Percentiles rank a stretch among this genome's conserved stretches.
phyloP scores from a whole-genome alignment of 2,797 vertebrate genomes.

The Rhynchonycteris naso region DNA sequence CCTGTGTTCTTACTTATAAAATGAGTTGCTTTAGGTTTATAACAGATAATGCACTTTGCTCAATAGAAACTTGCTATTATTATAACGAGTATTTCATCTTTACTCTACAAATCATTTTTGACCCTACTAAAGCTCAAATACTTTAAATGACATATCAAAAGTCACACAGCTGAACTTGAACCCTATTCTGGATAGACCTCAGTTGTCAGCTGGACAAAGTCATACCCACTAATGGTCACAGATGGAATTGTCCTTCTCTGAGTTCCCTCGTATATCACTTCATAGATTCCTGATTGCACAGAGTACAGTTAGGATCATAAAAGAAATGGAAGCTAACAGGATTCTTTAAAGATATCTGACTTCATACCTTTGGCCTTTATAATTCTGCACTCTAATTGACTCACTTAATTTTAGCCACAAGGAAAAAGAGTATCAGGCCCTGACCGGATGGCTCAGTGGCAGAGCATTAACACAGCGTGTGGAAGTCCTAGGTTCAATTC shows the following conservation, averaged over 20 bases:
- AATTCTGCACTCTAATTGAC: neutral
- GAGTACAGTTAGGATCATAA: neutral
- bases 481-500: no score
- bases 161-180: constrained; percentile 8
- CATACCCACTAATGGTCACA: neutral
- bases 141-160: constrained; percentile 25
- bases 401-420: constrained; percentile 32
- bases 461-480: no score
- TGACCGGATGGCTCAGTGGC: no score
- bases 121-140: neutral
- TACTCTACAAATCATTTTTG: neutral
- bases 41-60: neutral
- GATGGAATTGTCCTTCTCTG: neutral
- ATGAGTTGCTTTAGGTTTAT: neutral
- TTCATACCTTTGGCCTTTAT: neutral
- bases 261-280: neutral
- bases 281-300: neutral
- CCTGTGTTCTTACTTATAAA: constrained; percentile 4
- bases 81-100: neutral
- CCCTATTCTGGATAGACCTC: neutral
- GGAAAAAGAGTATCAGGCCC: neutral
- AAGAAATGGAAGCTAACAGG: constrained; percentile 8
- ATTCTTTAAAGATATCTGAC: constrained; percentile 42
- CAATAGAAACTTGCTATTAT: neutral
- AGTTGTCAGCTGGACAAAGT: neutral